Conservation (phyloP, 1,140 invertebrate genomes). For the Tetraneura akinire region DNA sequence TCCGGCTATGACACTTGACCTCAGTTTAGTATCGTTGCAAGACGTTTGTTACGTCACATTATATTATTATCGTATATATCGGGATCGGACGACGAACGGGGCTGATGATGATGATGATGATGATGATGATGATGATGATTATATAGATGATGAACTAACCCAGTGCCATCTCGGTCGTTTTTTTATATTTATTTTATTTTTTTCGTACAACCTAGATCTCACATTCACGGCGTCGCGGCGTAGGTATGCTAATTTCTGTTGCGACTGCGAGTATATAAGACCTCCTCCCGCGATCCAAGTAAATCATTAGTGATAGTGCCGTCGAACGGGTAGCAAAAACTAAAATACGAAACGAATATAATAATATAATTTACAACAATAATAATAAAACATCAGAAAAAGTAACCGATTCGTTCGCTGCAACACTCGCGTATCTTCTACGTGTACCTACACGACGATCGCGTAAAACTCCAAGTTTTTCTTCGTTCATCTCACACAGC, state of each 20-base stretch:
- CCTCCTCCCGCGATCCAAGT: not conserved
- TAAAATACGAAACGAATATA: too few species aligned
- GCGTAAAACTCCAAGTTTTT: too few species aligned
- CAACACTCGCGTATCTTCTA: not conserved
- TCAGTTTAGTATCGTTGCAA: constrained; percentile 30
- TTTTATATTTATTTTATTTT: not conserved
- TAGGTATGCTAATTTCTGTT: constrained; percentile 28
- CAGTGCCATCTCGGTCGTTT: constrained; percentile 40
- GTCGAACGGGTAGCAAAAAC: constrained; percentile 11
- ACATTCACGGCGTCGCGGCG: not conserved
- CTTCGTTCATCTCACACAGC: not conserved
- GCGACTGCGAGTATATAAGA: constrained; percentile 39
- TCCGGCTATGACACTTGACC: constrained; percentile 45
- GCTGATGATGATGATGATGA: constrained; percentile 44
- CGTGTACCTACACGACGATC: not conserved
- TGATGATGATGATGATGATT: too few species aligned
- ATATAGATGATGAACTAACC: constrained; percentile 41
- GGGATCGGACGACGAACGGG: constrained; percentile 37
- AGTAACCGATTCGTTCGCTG: too few species aligned
- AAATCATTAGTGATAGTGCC: constrained; percentile 42
- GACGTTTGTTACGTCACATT: constrained; percentile 23
- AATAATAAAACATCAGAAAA: too few species aligned
- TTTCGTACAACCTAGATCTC: constrained; percentile 12
- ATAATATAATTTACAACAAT: too few species aligned
- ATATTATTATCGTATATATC: too few species aligned